Conservation (phyloP, 2,113 vertebrate species). For the Platysteira castanea region DNA sequence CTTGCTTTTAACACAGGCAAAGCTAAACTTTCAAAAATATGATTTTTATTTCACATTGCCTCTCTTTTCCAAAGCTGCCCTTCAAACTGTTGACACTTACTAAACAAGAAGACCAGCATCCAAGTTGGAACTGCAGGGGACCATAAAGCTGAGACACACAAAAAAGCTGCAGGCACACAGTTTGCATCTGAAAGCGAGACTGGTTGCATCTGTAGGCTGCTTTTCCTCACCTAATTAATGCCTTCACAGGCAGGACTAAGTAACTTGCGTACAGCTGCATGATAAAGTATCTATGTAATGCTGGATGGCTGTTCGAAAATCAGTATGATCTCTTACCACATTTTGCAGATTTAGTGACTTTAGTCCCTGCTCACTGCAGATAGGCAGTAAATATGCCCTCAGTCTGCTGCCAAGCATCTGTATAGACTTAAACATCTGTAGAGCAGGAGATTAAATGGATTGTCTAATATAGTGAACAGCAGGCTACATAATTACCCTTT, state of each 20-base stretch:
- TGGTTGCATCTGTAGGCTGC: background rate
- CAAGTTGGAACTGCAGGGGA: background rate
- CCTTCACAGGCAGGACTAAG: background rate
- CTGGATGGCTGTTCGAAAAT: background rate
- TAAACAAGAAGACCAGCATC: background rate
- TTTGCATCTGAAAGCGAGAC: background rate
- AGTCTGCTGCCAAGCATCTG: slow-evolving; percentile 12
- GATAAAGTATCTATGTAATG: background rate
- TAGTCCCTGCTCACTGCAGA: background rate
- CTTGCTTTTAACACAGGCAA: background rate
- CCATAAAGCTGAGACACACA: background rate
- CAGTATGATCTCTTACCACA: background rate
- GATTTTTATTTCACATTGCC: background rate
- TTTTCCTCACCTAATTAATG: background rate
- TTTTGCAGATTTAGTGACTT: slow-evolving; percentile 35
- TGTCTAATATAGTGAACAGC: background rate
- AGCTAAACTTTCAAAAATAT: background rate
- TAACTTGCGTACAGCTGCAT: background rate
- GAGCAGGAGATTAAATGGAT: background rate
- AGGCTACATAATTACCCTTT: slow-evolving; percentile 38
- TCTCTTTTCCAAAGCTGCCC: background rate
- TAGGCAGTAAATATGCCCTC: background rate
- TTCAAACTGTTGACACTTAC: background rate
- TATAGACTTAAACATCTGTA: slow-evolving; percentile 25
- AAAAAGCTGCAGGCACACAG: background rate